Percentiles rank a stretch among this genome's conserved stretches.
phyloP scores from a whole-genome alignment of 2,113 vertebrate species.

The Myxocyprinus asiaticus region DNA sequence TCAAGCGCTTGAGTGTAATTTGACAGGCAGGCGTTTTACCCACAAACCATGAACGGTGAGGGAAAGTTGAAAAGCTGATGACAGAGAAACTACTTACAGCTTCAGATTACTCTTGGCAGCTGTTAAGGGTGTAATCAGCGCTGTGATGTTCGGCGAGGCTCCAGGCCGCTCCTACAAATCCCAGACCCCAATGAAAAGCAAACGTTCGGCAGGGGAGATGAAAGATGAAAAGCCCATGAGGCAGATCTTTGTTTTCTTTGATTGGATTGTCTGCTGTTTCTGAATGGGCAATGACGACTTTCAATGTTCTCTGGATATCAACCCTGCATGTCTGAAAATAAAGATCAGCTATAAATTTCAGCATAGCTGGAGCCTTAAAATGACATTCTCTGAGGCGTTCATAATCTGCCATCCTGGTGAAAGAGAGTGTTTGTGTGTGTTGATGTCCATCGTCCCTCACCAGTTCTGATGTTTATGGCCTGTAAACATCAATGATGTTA shows the following conservation, averaged over 20 bases:
- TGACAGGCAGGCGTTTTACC: conserved; percentile 73
- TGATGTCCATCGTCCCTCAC: neutral
- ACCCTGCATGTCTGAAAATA: conserved; percentile 69
- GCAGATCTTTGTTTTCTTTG: conserved; percentile 61
- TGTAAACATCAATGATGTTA: conserved; percentile 64
- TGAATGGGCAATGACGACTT: conserved; percentile 63
- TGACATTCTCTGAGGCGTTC: conserved; percentile 71
- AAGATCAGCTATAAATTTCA: conserved; percentile 73
- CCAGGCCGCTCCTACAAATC: conserved; percentile 65
- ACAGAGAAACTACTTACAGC: conserved; percentile 62
- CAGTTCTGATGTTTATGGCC: conserved; percentile 59
- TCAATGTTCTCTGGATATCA: conserved; percentile 70
- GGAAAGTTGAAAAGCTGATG: conserved; percentile 52
- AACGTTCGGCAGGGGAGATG: conserved; percentile 62
- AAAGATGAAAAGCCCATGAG: conserved; percentile 59
- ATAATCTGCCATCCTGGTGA: conserved; percentile 73
- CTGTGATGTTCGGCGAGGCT: conserved; percentile 69
- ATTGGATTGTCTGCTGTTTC: conserved; percentile 69
- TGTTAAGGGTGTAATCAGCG: conserved; percentile 67
- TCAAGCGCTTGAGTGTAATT: conserved; percentile 68
- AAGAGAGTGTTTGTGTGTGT: conserved; percentile 54
- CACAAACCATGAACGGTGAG: conserved; percentile 67
- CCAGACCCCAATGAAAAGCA: conserved; percentile 66
- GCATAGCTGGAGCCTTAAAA: conserved; percentile 62
- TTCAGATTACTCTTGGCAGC: conserved; percentile 70